Base-by-base conservation (phyloP, 2,888 invertebrate species). In the Drosophila meridiana region DNA sequence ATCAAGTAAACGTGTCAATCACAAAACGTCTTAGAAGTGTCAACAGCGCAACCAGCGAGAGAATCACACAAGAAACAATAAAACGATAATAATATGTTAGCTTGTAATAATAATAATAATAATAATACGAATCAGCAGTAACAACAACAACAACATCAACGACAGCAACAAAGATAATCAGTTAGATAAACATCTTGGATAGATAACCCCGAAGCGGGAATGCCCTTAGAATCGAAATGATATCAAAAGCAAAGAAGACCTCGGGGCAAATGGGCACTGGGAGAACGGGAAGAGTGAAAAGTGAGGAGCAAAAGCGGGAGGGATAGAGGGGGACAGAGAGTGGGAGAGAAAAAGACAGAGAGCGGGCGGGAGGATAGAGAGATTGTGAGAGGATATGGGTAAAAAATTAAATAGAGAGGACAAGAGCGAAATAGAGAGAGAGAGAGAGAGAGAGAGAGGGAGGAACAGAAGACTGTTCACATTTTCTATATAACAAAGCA, bases 1-100 rank as follows among this genome's bases (percentile, higher is more conserved):
- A 76, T 78, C 77, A 80, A 80, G 80, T 71, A 80, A 71, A 78
- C 80, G 77, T 78, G 78, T 78, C 80, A 80, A 80, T 78, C 78
- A 80, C 55, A 61, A 42, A 76, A 76, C 61, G 76, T 65, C 76
- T 76, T 69, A 64, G 47, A 76, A 75, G 69, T 79, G 76, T 75
- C 80, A 75, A 79, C 79, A 75, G 47, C 71, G 45, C 42, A 61
- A 57, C 36, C 28, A 64, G 28, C 38, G n/a, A 43, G 34, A 66
- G 48, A 58, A 57, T 45, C 56, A 71, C 52, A 63, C 20, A 48
- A 50, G 62, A 62, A 79, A 66, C 61, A 77, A 75, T 80, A 63
- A 40, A 50, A 68, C 52, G 43, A 68, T 69, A 67, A 69, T 60
- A 60, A 70, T 69, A 64, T 66, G 55, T 73, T 56, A 57, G n/a